Evolutionary conservation across 2,113 vertebrate species (phyloP), one percentile per base, ranked within the genome.

Genomic region (Herpailurus yagouaroundi): DNA sequence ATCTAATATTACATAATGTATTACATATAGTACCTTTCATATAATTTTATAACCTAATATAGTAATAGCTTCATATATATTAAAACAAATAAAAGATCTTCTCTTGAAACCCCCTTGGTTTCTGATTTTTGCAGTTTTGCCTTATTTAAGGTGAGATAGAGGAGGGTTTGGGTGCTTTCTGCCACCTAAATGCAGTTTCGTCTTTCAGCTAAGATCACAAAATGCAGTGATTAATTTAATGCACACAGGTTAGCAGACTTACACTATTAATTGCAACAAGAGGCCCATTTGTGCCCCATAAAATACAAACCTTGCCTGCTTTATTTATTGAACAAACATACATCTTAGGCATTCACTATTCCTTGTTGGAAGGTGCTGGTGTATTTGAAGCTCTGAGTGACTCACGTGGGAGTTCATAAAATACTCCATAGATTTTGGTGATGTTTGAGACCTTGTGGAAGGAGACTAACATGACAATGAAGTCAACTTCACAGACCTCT

Each of bases 381-480:
- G 48, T 55, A 38, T 89, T 89, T 95, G 95, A 94, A 93, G n/a
- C 41, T 41, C 38, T 23, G 60, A 89, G 23, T 80, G 74, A 76
- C 41, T 76, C 80, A 60, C 89, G 38, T 33, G n/a, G 91, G 93
- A 98, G 85, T 45, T 97, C 52, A 60, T 98, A 91, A 97, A 94
- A 97, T 88, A 60, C 92, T 97, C 82, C 7, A 76, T 97, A 89
- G 97, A 91, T 73, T 95, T 98, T 95, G 96, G 82, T 66, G 33
- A 18, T 97, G 84, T 97, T 98, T 98, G 96, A 98, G 98, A 98
- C 98, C 97, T 99, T 98, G 98, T 97, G 95, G 98, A 98, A 98
- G 97, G 98, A 99, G 97, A 98, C 96, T 98, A 97, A 98, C 90
- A 97, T 98, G 96, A 98, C 98, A 99, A 99, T 98, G 96, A 98